Evolutionary conservation across 2,113 vertebrate genomes (phyloP), one percentile per base, ranked within the genome.

Genomic region (Lota lota): DNA sequence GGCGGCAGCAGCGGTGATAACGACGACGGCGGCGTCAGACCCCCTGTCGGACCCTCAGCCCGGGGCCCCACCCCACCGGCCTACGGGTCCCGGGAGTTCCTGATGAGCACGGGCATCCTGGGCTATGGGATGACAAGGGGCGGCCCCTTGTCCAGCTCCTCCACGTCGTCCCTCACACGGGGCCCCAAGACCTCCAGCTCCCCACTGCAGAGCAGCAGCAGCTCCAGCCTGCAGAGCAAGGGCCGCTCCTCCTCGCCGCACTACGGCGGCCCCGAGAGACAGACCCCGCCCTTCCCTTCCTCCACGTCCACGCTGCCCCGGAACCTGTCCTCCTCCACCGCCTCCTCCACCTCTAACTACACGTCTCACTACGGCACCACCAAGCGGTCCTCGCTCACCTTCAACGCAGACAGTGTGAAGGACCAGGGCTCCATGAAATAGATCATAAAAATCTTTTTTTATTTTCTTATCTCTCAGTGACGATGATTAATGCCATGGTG

Each of bases 61-160:
- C 86, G 88, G 0, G 90, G 90, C 1, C 87, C 88, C 3, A 92
- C 88, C 2, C 91, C 92, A 4, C 88, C 94, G 7, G 92, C 90
- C 58, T 97, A 94, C 0, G 93, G 96, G 76, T 99, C 96, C 68
- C 92, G 94, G 76, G 97, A 99, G 73, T 96, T 96, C 82, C 92
- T 98, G 40, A 92, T 95, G 91, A 89, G 93, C 17, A 94, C 90
- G 0, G 86, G 90, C 1, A 73, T 92, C 16, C 91, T 93, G 6
- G 89, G 86, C 17, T 95, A 95, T 5, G 93, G 93, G 33, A 88
- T 92, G 28, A 93, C 40, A 8, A 5, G 94, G 84, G 94, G 83
- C 61, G 85, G 95, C 15, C 94, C 94, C 7, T 81, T 95, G 0
- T 92, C 94, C 74, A 94, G 94, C 87, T 93, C 88, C 2, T 96